These are phyloP conservation scores for Tipula confusa DNA, from an alignment of 2,888 invertebrate species.

Conservation along the genomic window DNA sequence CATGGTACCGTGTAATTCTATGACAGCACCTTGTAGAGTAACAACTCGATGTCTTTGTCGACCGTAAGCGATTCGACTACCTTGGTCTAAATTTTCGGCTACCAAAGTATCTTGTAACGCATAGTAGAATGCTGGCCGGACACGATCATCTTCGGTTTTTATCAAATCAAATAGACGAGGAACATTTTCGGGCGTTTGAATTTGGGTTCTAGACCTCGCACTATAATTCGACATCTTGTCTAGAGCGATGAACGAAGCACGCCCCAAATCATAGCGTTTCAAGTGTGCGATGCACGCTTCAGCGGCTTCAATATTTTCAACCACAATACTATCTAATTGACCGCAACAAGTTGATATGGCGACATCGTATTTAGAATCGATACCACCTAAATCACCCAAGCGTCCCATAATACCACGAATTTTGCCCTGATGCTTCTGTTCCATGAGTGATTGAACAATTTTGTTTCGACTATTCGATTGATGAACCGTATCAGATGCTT, in stretches of 20 bases:
- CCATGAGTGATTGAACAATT: slow-evolving; percentile 75
- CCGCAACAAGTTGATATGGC: slow-evolving; percentile 94
- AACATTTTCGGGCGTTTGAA: slow-evolving; percentile 74
- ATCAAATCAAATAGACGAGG: slow-evolving; percentile 89
- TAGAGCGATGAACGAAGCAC: slow-evolving; percentile 82
- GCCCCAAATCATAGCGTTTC: slow-evolving; percentile 71
- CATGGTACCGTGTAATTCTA: slow-evolving; percentile 89
- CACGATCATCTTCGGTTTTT: slow-evolving; percentile 67
- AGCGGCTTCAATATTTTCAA: slow-evolving; percentile 81
- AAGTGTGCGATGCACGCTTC: slow-evolving; percentile 77
- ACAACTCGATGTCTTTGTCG: slow-evolving; percentile 74
- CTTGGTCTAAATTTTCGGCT: slow-evolving; percentile 81
- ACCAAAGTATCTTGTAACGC: slow-evolving; percentile 83
- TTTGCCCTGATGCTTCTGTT: slow-evolving; percentile 70
- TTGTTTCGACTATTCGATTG: slow-evolving; percentile 60
- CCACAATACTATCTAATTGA: slow-evolving; percentile 84
- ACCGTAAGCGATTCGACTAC: slow-evolving; percentile 81
- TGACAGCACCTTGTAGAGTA: slow-evolving; percentile 77
- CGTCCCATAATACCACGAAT: slow-evolving; percentile 84
- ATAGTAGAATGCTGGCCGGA: slow-evolving; percentile 86
- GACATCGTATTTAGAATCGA: slow-evolving; percentile 87
- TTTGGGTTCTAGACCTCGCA: slow-evolving; percentile 46
- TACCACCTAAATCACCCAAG: slow-evolving; percentile 93
- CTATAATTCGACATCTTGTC: slow-evolving; percentile 72
- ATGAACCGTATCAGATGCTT: slow-evolving; percentile 66